Conservation (phyloP, 2,797 vertebrate genomes). For the Erethizon dorsatum region DNA sequence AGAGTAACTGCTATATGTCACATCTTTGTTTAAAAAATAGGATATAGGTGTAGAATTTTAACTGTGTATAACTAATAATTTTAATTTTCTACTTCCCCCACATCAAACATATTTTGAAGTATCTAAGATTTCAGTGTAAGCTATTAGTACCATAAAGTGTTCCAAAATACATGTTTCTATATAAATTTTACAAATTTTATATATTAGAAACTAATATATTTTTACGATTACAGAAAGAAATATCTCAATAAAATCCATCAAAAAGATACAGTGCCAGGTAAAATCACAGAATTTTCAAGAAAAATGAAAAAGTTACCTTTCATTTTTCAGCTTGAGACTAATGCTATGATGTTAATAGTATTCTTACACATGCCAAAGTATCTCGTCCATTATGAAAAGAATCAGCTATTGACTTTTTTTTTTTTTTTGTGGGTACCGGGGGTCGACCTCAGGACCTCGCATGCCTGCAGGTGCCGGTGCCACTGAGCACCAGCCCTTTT, state of each 20-base stretch:
- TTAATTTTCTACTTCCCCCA: neutral
- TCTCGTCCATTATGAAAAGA: constrained; percentile 37
- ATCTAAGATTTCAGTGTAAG: neutral
- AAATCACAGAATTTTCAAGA: neutral
- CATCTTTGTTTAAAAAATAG: neutral
- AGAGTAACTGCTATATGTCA: neutral
- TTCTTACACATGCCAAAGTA: neutral
- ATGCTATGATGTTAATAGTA: constrained; percentile 4
- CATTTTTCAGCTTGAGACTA: neutral
- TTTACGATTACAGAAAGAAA: neutral
- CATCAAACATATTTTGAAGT: neutral
- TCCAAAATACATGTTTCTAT: neutral
- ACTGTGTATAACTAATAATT: neutral
- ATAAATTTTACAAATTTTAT: neutral
- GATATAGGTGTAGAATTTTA: neutral
- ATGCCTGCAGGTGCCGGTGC: no score
- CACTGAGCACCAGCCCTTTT: no score
- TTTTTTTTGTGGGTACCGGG: neutral
- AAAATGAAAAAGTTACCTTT: neutral
- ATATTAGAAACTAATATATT: neutral
- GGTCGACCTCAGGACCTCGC: no score
- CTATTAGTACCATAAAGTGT: neutral
- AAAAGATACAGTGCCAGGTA: neutral
- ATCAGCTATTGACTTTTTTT: neutral
- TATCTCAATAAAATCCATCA: neutral